phyloP scores from a whole-genome alignment of 37 sponge, comb jelly and placozoan genomes.

The Agelas oroides region DNA sequence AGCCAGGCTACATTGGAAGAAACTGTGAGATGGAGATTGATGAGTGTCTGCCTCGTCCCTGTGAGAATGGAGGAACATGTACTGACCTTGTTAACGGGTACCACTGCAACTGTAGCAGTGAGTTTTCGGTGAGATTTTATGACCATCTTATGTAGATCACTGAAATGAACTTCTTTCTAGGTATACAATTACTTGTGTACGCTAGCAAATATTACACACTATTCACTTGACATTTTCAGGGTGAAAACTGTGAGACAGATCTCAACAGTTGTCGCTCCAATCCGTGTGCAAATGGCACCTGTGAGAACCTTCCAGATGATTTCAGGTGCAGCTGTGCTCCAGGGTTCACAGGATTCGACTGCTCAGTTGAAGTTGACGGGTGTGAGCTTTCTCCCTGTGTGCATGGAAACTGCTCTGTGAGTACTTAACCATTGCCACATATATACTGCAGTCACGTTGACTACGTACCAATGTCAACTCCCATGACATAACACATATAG shows the following conservation, averaged over 20 bases:
- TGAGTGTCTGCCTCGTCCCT: not conserved
- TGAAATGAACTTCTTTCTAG: too few species aligned
- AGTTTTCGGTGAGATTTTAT: constrained; percentile 20
- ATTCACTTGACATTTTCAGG: not conserved
- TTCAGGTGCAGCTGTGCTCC: not conserved
- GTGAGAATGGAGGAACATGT: too few species aligned
- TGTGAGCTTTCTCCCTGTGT: not conserved
- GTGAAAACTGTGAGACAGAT: not conserved
- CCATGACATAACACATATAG: too few species aligned
- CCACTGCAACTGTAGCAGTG: constrained; percentile 61
- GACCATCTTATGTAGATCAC: too few species aligned
- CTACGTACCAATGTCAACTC: too few species aligned
- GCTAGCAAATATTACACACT: too few species aligned
- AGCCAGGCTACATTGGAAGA: too few species aligned
- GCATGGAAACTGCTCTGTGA: constrained; percentile 14
- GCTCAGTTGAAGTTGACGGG: not conserved
- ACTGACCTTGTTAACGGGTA: too few species aligned
- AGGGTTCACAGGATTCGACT: constrained; percentile 7
- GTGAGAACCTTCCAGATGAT: not conserved
- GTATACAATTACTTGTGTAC: too few species aligned
- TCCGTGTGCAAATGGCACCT: constrained; percentile 9
- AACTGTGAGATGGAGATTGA: too few species aligned
- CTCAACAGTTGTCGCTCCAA: not conserved
- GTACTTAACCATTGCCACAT: too few species aligned
- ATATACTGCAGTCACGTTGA: constrained; percentile 74